phyloP scores from a whole-genome alignment of 2,888 invertebrate species.

The Lottia scabra region DNA sequence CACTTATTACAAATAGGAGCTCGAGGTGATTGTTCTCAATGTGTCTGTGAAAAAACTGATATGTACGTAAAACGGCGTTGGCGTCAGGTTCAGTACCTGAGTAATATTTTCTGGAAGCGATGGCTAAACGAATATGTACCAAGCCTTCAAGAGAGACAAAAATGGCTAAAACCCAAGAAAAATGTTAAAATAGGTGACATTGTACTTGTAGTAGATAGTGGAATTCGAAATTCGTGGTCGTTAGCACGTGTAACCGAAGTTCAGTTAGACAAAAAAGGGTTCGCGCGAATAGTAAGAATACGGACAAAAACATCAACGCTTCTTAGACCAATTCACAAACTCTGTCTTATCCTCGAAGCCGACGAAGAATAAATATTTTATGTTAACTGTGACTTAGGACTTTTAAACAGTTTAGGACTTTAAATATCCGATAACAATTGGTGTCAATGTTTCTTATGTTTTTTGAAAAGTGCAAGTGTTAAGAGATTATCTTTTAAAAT shows the following conservation, averaged over 20 bases:
- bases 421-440: too few relatives aligned
- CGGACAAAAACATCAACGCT: constrained; percentile 5
- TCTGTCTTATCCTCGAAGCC: too few relatives aligned
- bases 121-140: constrained; percentile 25
- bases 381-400: too few relatives aligned
- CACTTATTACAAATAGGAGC: constrained; percentile 23
- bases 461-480: too few relatives aligned
- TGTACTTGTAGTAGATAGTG: constrained; percentile 8
- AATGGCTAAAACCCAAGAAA: constrained; percentile 8
- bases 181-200: constrained; percentile 5
- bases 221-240: constrained; percentile 7
- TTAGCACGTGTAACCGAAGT: constrained; percentile 1
- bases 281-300: constrained; percentile 7
- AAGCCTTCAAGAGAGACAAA: constrained; percentile 21
- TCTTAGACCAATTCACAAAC: constrained; percentile 12
- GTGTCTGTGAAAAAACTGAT: constrained; percentile 18
- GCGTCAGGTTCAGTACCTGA: constrained; percentile 34
- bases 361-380: too few relatives aligned
- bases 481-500: too few relatives aligned
- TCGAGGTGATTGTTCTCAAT: constrained; percentile 15
- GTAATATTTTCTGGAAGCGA: constrained; percentile 29
- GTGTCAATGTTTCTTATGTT: too few relatives aligned
- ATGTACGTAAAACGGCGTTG: constrained; percentile 28
- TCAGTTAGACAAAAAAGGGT: neutral
- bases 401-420: neutral